Percentiles rank a stretch among this genome's conserved stretches.
These are phyloP conservation scores for Allophyes oxyacanthae DNA, from an alignment of 2,888 invertebrate species.

Conservation along the genomic window DNA sequence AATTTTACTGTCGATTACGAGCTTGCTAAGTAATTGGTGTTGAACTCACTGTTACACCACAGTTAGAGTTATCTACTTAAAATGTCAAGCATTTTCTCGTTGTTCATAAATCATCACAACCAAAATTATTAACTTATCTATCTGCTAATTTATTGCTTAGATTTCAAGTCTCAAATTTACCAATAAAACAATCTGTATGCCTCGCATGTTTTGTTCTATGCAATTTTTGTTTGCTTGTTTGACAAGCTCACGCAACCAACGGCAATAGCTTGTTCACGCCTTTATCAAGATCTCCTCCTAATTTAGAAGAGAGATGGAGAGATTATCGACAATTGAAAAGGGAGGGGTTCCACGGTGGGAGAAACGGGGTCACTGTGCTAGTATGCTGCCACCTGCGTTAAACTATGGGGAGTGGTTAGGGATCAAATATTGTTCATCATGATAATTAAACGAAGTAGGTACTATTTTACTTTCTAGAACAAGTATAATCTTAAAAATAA, in stretches of 20 bases:
- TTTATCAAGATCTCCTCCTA: conserved; percentile 77
- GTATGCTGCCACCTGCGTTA: conserved; percentile 66
- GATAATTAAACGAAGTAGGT: neutral
- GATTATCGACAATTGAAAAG: conserved; percentile 72
- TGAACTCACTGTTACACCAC: neutral
- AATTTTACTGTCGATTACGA: neutral
- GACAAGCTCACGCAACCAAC: conserved; percentile 53
- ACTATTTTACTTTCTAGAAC: too few relatives aligned
- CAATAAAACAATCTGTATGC: neutral
- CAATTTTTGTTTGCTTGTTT: conserved; percentile 36
- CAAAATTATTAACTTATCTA: neutral
- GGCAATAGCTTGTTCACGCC: conserved; percentile 50
- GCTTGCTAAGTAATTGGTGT: neutral
- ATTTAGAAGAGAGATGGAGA: conserved; percentile 76
- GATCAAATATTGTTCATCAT: conserved; percentile 12
- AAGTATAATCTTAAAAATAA: neutral
- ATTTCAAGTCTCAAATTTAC: neutral
- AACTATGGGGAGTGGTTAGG: conserved; percentile 43
- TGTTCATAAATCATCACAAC: neutral
- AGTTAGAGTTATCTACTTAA: neutral
- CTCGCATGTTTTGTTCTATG: conserved; percentile 19
- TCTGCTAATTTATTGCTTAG: too few relatives aligned
- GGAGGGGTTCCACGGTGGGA: conserved; percentile 66
- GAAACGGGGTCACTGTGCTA: conserved; percentile 79
- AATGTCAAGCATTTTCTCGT: too few relatives aligned